phyloP scores from a whole-genome alignment of 2,797 vertebrate genomes.

The Neostethus bicornis region DNA sequence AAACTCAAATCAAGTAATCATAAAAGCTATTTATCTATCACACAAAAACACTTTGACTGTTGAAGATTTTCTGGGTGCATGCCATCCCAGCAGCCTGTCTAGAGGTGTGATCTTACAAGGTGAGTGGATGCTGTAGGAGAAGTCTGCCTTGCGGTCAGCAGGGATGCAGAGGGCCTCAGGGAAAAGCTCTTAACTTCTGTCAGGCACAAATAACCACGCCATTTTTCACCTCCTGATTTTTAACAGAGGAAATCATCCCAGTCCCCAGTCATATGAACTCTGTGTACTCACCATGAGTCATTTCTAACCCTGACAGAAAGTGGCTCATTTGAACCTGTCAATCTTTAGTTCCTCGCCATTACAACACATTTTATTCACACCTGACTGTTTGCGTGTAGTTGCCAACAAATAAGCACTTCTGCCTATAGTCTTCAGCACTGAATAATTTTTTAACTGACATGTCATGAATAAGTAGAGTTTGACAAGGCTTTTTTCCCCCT shows the following conservation, averaged over 20 bases:
- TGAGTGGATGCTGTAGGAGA: constrained; percentile 81
- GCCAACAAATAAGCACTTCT: constrained; percentile 6
- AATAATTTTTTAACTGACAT: constrained; percentile 7
- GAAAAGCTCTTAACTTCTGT: constrained; percentile 89
- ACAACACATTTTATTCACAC: not conserved
- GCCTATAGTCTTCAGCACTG: constrained; percentile 3
- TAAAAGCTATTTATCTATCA: constrained; percentile 7
- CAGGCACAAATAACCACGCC: constrained; percentile 85
- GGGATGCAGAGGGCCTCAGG: constrained; percentile 79
- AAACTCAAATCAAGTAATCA: constrained; percentile 12
- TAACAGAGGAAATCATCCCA: constrained; percentile 81
- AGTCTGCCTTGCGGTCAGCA: constrained; percentile 79
- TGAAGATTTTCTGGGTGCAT: constrained; percentile 44
- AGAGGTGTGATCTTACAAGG: constrained; percentile 77
- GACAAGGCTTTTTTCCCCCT: constrained; percentile 5
- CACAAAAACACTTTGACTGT: constrained; percentile 22
- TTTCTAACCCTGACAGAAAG: constrained; percentile 66
- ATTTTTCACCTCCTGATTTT: constrained; percentile 86
- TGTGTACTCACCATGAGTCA: constrained; percentile 81
- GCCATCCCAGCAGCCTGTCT: constrained; percentile 60
- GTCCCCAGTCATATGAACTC: constrained; percentile 83
- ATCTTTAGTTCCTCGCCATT: constrained; percentile 26
- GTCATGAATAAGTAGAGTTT: constrained; percentile 11
- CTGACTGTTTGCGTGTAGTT: constrained; percentile 35
- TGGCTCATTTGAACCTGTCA: constrained; percentile 28